phyloP scores from a whole-genome alignment of 2,888 invertebrate species.

The Stenodera caucasica region DNA sequence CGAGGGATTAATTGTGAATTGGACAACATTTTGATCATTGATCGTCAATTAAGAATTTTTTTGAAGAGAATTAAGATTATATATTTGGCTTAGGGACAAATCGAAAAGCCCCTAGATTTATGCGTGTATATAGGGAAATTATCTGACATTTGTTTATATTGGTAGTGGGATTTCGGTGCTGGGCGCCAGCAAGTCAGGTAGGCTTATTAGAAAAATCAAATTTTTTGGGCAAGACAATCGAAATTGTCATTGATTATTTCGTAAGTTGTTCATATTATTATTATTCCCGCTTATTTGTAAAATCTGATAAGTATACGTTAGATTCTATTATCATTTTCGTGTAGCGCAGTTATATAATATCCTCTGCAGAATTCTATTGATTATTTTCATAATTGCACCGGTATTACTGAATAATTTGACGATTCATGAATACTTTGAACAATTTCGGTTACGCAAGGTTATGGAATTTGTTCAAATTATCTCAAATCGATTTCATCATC shows the following conservation, averaged over 20 bases:
- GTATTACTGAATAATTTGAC: not conserved
- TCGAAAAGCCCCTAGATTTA: conserved; percentile 10
- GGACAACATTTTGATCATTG: too few species aligned
- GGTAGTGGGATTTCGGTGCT: conserved; percentile 19
- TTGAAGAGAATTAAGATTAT: too few species aligned
- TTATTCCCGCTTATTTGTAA: not conserved
- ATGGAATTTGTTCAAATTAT: not conserved
- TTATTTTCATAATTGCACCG: not conserved
- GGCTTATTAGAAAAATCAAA: not conserved
- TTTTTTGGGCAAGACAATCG: not conserved
- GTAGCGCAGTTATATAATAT: not conserved
- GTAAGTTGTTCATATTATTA: not conserved
- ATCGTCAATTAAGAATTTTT: too few species aligned
- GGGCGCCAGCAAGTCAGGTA: conserved; percentile 2
- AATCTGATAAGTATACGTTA: not conserved
- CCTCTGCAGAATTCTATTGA: not conserved
- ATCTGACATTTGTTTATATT: conserved; percentile 6
- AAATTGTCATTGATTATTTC: not conserved
- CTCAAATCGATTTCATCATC: not conserved
- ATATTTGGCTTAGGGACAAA: too few species aligned
- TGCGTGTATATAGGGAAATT: conserved; percentile 13
- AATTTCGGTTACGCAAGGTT: too few species aligned
- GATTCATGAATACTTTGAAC: too few species aligned
- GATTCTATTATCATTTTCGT: too few species aligned
- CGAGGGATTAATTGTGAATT: too few species aligned